Evolutionary conservation across 2,113 vertebrate species (phyloP).

Genomic region (Paramormyrops kingsleyae): DNA sequence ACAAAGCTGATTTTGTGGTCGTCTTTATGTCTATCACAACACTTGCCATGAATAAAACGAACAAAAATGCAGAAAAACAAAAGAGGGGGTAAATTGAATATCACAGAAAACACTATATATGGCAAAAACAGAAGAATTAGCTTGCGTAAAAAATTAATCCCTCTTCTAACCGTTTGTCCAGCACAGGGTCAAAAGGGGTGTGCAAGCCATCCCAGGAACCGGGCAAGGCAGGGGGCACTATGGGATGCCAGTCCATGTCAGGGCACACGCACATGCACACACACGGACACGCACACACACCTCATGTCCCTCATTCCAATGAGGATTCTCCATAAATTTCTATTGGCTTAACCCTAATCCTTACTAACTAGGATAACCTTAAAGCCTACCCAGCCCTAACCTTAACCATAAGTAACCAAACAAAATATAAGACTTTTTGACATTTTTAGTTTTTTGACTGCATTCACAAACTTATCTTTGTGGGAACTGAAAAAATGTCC

Average conservation of each 20-base stretch:
- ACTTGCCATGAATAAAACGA: background rate
- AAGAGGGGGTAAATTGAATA: background rate
- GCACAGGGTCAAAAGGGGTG: background rate
- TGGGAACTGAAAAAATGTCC: background rate
- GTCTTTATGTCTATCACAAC: background rate
- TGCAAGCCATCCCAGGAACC: background rate
- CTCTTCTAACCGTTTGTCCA: background rate
- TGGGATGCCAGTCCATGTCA: background rate
- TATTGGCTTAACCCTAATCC: background rate
- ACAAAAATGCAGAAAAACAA: background rate
- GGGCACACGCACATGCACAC: background rate
- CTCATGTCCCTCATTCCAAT: background rate
- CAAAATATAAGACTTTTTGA: background rate
- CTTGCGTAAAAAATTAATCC: background rate
- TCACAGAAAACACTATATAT: background rate
- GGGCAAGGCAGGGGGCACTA: background rate
- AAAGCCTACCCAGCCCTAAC: background rate
- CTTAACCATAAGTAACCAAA: background rate
- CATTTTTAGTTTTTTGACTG: background rate
- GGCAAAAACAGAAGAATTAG: background rate
- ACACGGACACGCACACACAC: background rate
- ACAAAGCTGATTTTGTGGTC: background rate
- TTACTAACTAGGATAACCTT: background rate
- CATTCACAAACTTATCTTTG: background rate
- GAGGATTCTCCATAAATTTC: background rate